A percentile compares a stretch with the other conserved stretches of the same genome.
Conservation (phyloP, 2,797 vertebrate species). For the Eremophila alpestris region DNA sequence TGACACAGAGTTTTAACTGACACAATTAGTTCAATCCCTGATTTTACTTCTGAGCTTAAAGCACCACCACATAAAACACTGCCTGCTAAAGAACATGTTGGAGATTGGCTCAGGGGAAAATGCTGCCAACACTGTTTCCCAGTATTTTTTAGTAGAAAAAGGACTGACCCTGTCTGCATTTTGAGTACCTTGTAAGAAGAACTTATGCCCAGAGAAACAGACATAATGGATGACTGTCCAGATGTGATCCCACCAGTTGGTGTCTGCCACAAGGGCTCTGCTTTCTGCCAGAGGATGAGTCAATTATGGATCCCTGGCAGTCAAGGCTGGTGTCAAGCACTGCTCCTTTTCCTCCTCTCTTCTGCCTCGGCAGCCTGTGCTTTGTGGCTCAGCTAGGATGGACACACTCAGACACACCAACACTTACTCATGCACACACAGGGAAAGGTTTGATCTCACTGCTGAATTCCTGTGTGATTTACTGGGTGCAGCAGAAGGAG, state of each 20-base stretch:
- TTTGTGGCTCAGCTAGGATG: background rate
- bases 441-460: background rate
- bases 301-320: background rate
- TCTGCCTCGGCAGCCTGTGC: background rate
- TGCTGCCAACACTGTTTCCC: background rate
- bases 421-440: background rate
- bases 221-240: background rate
- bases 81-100: background rate
- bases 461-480: background rate
- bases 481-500: background rate
- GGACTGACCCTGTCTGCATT: background rate
- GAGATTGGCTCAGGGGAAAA: background rate
- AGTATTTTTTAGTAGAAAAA: background rate
- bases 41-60: background rate
- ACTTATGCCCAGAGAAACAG: background rate
- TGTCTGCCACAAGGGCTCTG: background rate
- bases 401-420: background rate
- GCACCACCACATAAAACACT: background rate
- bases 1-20: background rate
- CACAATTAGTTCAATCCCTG: background rate
- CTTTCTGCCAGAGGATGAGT: background rate
- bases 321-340: background rate
- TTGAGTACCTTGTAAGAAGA: background rate
- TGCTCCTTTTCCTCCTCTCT: background rate
- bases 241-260: background rate